phyloP scores from a whole-genome alignment of 2,113 vertebrate species.

The Phylloscopus whistleri region DNA sequence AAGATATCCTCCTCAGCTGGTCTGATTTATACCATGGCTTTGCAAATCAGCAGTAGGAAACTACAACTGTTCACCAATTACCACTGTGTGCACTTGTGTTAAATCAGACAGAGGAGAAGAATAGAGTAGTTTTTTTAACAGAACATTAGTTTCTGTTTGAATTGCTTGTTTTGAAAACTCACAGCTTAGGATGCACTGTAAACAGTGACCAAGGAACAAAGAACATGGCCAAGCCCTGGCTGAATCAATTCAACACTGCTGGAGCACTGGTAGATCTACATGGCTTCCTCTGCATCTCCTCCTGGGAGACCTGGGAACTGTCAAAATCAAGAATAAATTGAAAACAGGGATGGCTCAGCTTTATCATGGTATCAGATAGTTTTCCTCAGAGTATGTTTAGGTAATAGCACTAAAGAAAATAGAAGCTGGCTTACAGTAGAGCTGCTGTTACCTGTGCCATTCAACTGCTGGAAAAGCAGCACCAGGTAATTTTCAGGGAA shows the following conservation, averaged over 20 bases:
- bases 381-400: neutral
- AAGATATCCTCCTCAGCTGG: neutral
- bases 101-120: neutral
- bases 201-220: neutral
- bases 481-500: neutral
- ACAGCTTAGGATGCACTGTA: neutral
- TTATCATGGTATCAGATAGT: neutral
- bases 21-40: neutral
- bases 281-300: neutral
- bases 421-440: neutral
- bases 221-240: neutral
- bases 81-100: neutral
- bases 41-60: neutral
- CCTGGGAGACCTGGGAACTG: neutral
- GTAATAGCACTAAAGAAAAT: neutral
- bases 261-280: neutral
- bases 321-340: neutral
- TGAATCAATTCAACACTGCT: neutral
- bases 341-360: neutral
- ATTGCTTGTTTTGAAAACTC: neutral
- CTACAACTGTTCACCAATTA: neutral
- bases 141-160: neutral
- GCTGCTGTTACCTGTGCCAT: neutral
- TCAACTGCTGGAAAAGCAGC: neutral
- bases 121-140: neutral